These are phyloP conservation scores for Epistrophella euchroma DNA, from an alignment of 2,888 invertebrate species.

Conservation along the genomic window DNA sequence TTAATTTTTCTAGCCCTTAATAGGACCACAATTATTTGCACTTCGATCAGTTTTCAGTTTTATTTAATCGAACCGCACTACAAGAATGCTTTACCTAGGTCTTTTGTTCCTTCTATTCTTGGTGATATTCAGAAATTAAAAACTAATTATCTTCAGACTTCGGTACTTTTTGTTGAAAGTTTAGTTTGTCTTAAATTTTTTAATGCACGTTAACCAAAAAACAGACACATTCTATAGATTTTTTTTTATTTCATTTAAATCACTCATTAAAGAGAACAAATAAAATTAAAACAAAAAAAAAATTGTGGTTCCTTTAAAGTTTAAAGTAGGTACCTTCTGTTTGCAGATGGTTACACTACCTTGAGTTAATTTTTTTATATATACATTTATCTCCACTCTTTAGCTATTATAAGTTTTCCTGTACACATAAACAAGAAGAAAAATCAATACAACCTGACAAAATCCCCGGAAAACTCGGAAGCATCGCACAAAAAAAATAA, in stretches of 20 bases:
- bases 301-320: neutral
- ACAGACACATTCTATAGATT: too few relatives aligned
- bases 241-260: neutral
- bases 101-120: too few relatives aligned
- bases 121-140: too few relatives aligned
- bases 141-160: too few relatives aligned
- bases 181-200: too few relatives aligned
- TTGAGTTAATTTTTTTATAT: neutral
- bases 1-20: too few relatives aligned
- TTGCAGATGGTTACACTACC: constrained; percentile 5
- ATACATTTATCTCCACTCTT: constrained; percentile 5
- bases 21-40: too few relatives aligned
- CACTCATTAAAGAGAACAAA: neutral
- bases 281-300: constrained; percentile 6
- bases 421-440: constrained; percentile 21
- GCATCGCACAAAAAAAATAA: constrained; percentile 9
- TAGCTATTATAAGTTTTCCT: constrained; percentile 17
- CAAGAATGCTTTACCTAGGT: too few relatives aligned
- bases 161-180: too few relatives aligned
- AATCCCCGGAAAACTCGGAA: constrained; percentile 51
- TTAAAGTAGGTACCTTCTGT: constrained; percentile 5
- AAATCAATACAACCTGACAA: constrained; percentile 63
- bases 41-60: too few relatives aligned
- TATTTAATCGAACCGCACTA: too few relatives aligned
- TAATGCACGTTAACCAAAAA: too few relatives aligned